Percentiles rank a stretch among this genome's conserved stretches.
Evolutionary conservation across 2,113 vertebrate genomes (phyloP).

Genomic region (Sterna hirundo): DNA sequence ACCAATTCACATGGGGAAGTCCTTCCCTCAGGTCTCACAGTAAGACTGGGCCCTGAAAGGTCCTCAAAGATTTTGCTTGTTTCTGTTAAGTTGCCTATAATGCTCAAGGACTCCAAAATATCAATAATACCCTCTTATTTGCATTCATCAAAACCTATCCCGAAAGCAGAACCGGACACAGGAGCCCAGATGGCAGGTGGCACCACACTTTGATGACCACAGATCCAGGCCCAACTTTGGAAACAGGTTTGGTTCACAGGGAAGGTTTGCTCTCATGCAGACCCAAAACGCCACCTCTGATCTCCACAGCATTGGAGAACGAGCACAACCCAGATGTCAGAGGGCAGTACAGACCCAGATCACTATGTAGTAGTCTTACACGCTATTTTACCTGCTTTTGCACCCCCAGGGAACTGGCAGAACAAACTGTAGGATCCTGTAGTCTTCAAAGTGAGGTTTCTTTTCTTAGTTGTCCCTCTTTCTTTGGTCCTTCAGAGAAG

Average conservation of each 20-base stretch:
- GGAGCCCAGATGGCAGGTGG: background rate
- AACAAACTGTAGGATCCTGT: background rate
- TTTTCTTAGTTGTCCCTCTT: background rate
- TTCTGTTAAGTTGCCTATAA: background rate
- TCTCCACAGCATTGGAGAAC: background rate
- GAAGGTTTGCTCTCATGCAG: background rate
- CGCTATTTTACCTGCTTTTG: background rate
- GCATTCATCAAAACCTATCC: background rate
- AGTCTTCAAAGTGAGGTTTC: background rate
- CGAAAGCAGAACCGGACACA: background rate
- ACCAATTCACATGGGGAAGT: background rate
- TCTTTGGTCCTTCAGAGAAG: background rate
- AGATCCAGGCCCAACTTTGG: background rate
- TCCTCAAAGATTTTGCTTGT: background rate
- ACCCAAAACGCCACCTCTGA: background rate
- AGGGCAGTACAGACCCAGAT: background rate
- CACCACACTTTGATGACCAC: background rate
- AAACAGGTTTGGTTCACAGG: background rate
- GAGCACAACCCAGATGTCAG: background rate
- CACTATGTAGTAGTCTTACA: rapidly evolving
- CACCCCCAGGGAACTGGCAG: background rate
- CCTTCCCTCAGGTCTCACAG: background rate
- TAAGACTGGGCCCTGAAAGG: background rate
- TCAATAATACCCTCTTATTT: background rate
- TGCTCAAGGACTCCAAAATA: background rate